These are phyloP conservation scores for Limnephilus marmoratus DNA, from an alignment of 2,888 invertebrate genomes.

Conservation along the genomic window DNA sequence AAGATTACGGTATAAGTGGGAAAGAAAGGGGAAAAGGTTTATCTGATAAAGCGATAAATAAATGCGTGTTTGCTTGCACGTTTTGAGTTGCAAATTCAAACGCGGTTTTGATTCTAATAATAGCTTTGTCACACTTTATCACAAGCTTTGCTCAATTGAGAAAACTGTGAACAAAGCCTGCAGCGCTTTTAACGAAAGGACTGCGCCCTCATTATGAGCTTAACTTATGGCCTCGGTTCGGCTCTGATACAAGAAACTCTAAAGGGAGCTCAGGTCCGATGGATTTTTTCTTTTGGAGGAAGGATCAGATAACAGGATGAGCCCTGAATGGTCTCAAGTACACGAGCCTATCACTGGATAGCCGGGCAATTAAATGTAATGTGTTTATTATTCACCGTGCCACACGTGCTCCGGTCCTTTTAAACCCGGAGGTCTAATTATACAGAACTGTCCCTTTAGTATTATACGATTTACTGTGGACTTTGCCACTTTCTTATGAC, in stretches of 20 bases:
- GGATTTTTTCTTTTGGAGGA: not conserved
- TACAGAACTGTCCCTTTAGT: not conserved
- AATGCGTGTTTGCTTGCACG: not conserved
- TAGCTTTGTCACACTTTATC: not conserved
- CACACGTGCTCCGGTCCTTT: not conserved
- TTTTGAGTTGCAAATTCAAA: not conserved
- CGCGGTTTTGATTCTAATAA: not conserved
- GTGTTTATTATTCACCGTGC: slow-evolving; percentile 23
- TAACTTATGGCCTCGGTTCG: not conserved
- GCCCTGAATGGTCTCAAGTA: not conserved
- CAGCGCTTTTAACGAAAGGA: not conserved
- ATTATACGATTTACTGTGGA: slow-evolving; percentile 2
- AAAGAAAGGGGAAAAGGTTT: not conserved
- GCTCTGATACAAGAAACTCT: not conserved
- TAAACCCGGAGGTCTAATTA: slow-evolving; percentile 2
- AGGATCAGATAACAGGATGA: not conserved
- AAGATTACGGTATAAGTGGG: not conserved
- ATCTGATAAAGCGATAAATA: not conserved
- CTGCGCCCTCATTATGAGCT: not conserved
- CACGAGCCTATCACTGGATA: slow-evolving; percentile 7
- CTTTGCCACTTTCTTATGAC: not conserved
- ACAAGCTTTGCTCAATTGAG: not conserved
- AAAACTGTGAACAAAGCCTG: not conserved
- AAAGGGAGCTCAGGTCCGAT: not conserved
- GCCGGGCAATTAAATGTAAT: slow-evolving; percentile 25